Evolutionary conservation across 2,797 vertebrate species (phyloP).

Genomic region (Salarias fasciatus): DNA sequence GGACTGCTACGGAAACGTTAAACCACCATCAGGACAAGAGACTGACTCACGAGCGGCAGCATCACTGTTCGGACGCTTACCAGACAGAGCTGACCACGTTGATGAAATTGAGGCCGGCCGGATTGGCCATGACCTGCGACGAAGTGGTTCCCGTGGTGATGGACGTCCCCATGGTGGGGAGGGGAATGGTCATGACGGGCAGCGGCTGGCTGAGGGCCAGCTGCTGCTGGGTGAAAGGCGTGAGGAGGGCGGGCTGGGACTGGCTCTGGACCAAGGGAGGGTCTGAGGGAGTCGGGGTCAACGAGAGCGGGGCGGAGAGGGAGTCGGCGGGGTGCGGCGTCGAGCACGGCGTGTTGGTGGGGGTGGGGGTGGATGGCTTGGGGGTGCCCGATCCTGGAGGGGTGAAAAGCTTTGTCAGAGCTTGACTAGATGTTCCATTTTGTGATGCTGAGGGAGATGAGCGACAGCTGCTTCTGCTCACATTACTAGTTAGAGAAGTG

Average conservation of each 20-base stretch:
- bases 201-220: constrained; percentile 91
- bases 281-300: constrained; percentile 90
- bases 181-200: constrained; percentile 96
- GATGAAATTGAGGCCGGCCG: constrained; percentile 95
- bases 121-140: constrained; percentile 93
- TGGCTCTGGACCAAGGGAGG: constrained; percentile 83
- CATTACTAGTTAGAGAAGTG: not conserved
- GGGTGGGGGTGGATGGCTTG: constrained; percentile 96
- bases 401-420: not conserved
- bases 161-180: constrained; percentile 84
- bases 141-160: constrained; percentile 92
- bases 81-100: constrained; percentile 96
- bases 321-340: constrained; percentile 91
- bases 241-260: constrained; percentile 88
- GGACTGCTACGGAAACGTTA: constrained; percentile 86
- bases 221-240: constrained; percentile 94
- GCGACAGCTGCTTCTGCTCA: constrained; percentile 32
- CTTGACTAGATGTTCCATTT: too few species aligned
- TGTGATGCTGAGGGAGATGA: too few species aligned
- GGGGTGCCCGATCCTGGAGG: constrained; percentile 95
- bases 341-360: constrained; percentile 95
- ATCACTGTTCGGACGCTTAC: constrained; percentile 68
- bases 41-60: not conserved
- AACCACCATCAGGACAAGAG: not conserved
- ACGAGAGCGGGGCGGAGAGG: constrained; percentile 87